Conservation (phyloP, 2,113 vertebrate species). For the Cryptomyrus ogoouensis region DNA sequence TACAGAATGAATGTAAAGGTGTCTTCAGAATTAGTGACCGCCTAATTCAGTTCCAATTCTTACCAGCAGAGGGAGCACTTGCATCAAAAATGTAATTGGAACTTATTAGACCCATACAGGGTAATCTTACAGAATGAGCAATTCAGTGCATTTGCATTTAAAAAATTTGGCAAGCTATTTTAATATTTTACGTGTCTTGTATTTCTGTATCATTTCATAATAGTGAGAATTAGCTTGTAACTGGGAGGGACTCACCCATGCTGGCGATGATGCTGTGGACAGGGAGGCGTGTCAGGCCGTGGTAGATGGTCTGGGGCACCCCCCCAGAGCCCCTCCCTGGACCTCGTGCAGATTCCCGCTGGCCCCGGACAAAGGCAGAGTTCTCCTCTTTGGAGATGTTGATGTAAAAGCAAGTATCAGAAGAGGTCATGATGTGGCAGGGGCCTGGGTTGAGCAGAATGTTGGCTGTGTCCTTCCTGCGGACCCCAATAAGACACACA, state of each 20-base stretch:
- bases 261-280: slow-evolving; percentile 77
- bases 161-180: neutral
- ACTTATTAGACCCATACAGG: neutral
- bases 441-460: slow-evolving; percentile 72
- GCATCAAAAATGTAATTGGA: neutral
- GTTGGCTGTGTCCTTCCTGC: slow-evolving; percentile 64
- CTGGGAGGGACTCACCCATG: slow-evolving; percentile 62
- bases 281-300: slow-evolving; percentile 69
- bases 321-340: slow-evolving; percentile 50
- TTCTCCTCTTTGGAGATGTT: slow-evolving; percentile 79
- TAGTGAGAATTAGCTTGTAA: neutral
- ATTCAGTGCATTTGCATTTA: neutral
- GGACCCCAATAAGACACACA: slow-evolving; percentile 69
- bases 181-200: neutral
- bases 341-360: slow-evolving; percentile 55
- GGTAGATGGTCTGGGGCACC: slow-evolving; percentile 62
- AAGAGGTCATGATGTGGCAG: slow-evolving; percentile 70
- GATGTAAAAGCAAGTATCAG: slow-evolving; percentile 75
- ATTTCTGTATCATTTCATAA: neutral
- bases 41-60: neutral
- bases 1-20: neutral
- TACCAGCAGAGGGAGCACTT: neutral
- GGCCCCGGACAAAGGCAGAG: slow-evolving; percentile 68
- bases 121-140: neutral
- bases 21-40: neutral